Conservation (phyloP, 2,113 vertebrate genomes). For the Elaphurus davidianus region DNA sequence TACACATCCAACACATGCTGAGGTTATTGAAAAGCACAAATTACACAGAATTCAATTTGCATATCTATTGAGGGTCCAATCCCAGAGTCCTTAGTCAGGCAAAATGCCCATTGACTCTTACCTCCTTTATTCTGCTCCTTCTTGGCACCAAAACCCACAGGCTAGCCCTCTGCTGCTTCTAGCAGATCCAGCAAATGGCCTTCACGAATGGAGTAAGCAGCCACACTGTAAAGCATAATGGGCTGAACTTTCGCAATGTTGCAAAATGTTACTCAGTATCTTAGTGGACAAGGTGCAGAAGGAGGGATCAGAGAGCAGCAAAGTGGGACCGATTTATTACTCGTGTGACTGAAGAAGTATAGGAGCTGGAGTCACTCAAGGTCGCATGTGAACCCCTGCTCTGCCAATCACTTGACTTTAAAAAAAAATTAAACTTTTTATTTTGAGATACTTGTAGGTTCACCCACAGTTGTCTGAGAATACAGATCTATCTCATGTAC, state of each 20-base stretch:
- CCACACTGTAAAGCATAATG: background rate
- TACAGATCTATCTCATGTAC: background rate
- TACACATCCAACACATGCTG: conserved; percentile 77
- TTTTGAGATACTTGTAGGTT: background rate
- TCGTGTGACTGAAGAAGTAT: background rate
- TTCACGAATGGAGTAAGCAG: background rate
- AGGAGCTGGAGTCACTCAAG: background rate
- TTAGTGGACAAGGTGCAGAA: background rate
- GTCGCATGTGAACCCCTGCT: background rate
- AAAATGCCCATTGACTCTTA: conserved; percentile 71
- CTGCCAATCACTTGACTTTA: background rate
- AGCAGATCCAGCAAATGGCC: conserved; percentile 1
- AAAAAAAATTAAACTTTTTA: background rate
- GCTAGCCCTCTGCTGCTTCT: conserved; percentile 30
- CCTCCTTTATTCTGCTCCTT: conserved; percentile 45
- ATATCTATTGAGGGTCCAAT: conserved; percentile 76
- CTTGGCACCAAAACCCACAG: conserved; percentile 36
- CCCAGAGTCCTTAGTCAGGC: conserved; percentile 70
- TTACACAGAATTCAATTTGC: conserved; percentile 75
- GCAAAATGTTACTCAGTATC: background rate
- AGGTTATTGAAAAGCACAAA: conserved; percentile 78
- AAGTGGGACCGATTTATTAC: background rate
- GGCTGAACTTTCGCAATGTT: background rate
- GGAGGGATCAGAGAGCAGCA: background rate
- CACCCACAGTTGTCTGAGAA: background rate